Evolutionary conservation across 2,888 invertebrate genomes (phyloP).

Genomic region (Brachypalpus laphriformis): DNA sequence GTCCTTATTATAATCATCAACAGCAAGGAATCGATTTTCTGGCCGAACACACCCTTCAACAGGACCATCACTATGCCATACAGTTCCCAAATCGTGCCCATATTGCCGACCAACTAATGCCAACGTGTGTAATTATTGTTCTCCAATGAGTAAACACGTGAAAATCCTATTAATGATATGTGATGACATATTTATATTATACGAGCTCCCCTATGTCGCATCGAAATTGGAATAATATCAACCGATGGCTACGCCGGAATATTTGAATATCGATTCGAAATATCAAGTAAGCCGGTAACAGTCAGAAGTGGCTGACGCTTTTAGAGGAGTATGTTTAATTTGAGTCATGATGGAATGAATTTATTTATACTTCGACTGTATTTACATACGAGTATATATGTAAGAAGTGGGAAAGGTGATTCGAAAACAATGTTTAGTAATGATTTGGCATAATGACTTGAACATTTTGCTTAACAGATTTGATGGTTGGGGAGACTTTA

Average conservation of each 20-base stretch:
- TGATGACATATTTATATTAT: slow-evolving; percentile 62
- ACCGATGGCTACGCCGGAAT: not conserved
- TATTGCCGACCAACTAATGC: slow-evolving; percentile 48
- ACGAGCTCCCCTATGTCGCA: slow-evolving; percentile 28
- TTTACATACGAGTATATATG: too few relatives aligned
- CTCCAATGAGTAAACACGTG: slow-evolving; percentile 65
- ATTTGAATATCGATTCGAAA: slow-evolving; percentile 5
- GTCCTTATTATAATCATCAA: not conserved
- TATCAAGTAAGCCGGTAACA: slow-evolving; percentile 3
- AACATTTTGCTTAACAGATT: too few relatives aligned
- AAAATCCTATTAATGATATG: slow-evolving; percentile 70
- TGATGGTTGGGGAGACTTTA: too few relatives aligned
- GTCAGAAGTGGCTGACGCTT: not conserved
- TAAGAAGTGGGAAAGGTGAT: too few relatives aligned
- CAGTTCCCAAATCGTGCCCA: slow-evolving; percentile 23
- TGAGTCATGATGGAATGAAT: not conserved
- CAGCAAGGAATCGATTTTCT: slow-evolving; percentile 43
- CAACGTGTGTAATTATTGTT: slow-evolving; percentile 61
- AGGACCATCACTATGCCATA: not conserved
- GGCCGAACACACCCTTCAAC: not conserved
- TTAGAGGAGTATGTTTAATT: not conserved
- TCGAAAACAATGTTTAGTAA: too few relatives aligned
- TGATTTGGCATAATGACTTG: too few relatives aligned
- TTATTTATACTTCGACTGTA: not conserved
- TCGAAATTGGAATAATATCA: slow-evolving; percentile 36